Conservation (phyloP, 1,140 invertebrate genomes). For the Nephotettix cincticeps region DNA sequence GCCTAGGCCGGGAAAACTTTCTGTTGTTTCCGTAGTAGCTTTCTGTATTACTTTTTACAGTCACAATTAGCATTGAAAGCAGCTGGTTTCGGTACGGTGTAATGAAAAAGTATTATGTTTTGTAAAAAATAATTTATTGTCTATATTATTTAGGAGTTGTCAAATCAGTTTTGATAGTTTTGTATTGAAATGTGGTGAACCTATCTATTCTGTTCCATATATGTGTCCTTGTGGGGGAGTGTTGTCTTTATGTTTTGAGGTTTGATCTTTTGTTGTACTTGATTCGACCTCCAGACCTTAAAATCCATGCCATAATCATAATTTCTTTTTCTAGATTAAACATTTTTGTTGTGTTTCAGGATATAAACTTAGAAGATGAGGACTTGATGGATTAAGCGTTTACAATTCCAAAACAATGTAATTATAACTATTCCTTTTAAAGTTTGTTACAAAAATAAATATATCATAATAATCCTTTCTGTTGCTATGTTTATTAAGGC, state of each 20-base stretch:
- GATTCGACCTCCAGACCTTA: not conserved
- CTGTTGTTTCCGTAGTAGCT: too few relatives aligned
- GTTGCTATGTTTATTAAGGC: too few relatives aligned
- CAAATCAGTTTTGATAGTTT: not conserved
- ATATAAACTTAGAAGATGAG: slow-evolving; percentile 30
- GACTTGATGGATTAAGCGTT: slow-evolving; percentile 24
- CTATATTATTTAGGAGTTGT: not conserved
- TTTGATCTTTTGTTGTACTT: not conserved
- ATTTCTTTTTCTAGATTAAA: not conserved
- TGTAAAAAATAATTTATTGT: too few relatives aligned
- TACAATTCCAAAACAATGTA: not conserved
- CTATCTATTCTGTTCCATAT: not conserved
- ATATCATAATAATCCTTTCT: not conserved
- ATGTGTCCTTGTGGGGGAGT: too few relatives aligned
- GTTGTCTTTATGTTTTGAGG: not conserved
- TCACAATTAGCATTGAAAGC: too few relatives aligned
- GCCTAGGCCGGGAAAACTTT: too few relatives aligned
- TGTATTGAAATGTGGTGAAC: not conserved
- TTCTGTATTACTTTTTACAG: too few relatives aligned
- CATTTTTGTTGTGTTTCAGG: slow-evolving; percentile 27
- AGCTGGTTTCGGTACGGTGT: too few relatives aligned
- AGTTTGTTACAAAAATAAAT: not conserved
- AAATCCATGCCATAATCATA: not conserved
- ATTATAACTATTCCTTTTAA: not conserved
- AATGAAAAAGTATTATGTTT: too few relatives aligned